Evolutionary conservation across 2,113 vertebrate genomes (phyloP).

Genomic region (Callipepla squamata): DNA sequence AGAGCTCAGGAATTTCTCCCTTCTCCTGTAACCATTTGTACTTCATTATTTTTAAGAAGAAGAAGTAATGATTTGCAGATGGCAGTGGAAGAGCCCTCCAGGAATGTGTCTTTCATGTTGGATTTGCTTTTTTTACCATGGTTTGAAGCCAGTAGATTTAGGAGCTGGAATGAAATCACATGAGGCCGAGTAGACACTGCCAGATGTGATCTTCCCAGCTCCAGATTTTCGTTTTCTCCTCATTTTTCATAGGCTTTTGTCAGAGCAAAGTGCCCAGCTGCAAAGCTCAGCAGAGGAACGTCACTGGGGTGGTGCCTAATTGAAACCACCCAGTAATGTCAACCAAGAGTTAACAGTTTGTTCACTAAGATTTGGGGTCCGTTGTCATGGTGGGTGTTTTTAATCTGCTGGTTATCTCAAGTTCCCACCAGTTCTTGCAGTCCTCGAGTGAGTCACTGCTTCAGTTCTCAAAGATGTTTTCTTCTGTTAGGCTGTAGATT

Average conservation of each 20-base stretch:
- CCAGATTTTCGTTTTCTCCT: background rate
- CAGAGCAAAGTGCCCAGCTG: background rate
- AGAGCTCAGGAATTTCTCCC: slow-evolving; percentile 20
- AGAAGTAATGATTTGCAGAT: slow-evolving; percentile 60
- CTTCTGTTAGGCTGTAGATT: background rate
- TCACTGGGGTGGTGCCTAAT: background rate
- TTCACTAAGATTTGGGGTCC: background rate
- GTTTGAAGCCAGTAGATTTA: slow-evolving; percentile 5
- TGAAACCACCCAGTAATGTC: background rate
- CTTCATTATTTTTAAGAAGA: background rate
- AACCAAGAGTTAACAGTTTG: background rate
- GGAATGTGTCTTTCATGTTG: slow-evolving; percentile 28
- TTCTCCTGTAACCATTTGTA: background rate
- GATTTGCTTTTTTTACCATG: background rate
- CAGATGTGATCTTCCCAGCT: background rate
- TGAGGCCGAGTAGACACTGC: background rate
- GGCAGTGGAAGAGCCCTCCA: background rate
- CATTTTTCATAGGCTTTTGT: background rate
- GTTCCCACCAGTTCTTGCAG: background rate
- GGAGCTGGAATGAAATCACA: background rate
- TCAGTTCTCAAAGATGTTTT: background rate
- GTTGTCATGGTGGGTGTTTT: background rate
- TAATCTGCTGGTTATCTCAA: background rate
- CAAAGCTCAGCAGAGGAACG: background rate
- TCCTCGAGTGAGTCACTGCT: background rate